Conservation (phyloP, 2,113 vertebrate genomes). For the Uria aalge region DNA sequence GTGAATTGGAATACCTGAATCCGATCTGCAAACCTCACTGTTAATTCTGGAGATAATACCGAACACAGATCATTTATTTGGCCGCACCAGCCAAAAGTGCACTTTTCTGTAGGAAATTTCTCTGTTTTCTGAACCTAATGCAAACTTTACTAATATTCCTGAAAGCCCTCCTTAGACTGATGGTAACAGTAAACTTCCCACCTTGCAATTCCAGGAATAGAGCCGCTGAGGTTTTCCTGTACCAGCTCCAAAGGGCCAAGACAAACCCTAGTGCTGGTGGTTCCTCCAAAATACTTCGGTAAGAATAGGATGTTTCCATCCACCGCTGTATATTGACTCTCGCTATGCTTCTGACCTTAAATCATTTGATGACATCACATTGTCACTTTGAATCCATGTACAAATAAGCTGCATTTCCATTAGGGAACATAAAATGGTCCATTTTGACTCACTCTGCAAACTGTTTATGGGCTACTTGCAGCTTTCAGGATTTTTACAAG, state of each 20-base stretch:
- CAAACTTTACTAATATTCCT: background rate
- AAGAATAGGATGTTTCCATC: conserved; percentile 81
- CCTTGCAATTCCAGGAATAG: conserved; percentile 81
- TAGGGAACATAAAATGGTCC: conserved; percentile 74
- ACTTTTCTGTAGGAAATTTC: background rate
- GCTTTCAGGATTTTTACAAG: conserved; percentile 77
- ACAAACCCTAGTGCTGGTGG: conserved; percentile 56
- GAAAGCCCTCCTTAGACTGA: conserved; percentile 37
- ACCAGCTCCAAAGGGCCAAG: conserved; percentile 69
- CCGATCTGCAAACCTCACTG: background rate
- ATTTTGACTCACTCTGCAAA: conserved; percentile 78
- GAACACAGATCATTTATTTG: fast-evolving
- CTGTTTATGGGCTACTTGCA: conserved; percentile 80
- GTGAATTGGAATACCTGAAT: background rate
- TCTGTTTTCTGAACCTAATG: background rate
- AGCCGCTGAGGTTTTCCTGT: conserved; percentile 72
- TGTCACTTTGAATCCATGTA: conserved; percentile 76
- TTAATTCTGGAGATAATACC: background rate
- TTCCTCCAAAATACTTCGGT: conserved; percentile 53
- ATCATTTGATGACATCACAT: conserved; percentile 77
- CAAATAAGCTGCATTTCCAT: conserved; percentile 81
- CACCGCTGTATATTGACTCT: conserved; percentile 77
- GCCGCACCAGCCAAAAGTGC: background rate
- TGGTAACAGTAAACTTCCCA: conserved; percentile 63
- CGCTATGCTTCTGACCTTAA: conserved; percentile 61